A percentile compares a stretch with the other conserved stretches of the same genome.
Evolutionary conservation across 2,797 vertebrate genomes (phyloP).

Genomic region (Carcharodon carcharias): DNA sequence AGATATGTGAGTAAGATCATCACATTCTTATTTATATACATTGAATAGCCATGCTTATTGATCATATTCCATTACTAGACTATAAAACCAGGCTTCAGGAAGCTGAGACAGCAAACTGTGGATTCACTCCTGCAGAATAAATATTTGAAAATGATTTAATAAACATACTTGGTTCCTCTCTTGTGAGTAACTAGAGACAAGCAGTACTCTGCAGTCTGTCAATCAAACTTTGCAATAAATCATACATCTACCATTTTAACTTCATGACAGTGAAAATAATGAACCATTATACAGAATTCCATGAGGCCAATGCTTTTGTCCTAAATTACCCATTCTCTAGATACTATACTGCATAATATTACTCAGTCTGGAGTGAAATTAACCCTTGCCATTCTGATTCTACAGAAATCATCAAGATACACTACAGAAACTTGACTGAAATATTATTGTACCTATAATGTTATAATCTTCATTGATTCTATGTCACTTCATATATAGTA

Average conservation of each 20-base stretch:
- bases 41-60: not conserved
- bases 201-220: not conserved
- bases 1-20: not conserved
- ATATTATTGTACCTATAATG: not conserved
- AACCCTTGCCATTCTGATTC: not conserved
- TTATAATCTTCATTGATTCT: not conserved
- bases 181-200: not conserved
- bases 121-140: not conserved
- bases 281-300: not conserved
- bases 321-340: not conserved
- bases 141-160: not conserved
- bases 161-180: not conserved
- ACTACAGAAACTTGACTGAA: not conserved
- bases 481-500: not conserved
- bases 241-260: not conserved
- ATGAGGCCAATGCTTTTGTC: not conserved
- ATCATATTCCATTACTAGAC: not conserved
- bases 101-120: not conserved
- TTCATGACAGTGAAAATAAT: not conserved
- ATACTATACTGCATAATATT: not conserved
- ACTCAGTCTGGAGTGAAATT: not conserved
- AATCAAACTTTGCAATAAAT: not conserved
- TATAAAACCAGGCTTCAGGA: not conserved
- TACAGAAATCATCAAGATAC: not conserved
- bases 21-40: not conserved